Evolutionary conservation across 2,113 vertebrate genomes (phyloP), one percentile per base, ranked within the genome.

Genomic region (Ciconia stormi): DNA sequence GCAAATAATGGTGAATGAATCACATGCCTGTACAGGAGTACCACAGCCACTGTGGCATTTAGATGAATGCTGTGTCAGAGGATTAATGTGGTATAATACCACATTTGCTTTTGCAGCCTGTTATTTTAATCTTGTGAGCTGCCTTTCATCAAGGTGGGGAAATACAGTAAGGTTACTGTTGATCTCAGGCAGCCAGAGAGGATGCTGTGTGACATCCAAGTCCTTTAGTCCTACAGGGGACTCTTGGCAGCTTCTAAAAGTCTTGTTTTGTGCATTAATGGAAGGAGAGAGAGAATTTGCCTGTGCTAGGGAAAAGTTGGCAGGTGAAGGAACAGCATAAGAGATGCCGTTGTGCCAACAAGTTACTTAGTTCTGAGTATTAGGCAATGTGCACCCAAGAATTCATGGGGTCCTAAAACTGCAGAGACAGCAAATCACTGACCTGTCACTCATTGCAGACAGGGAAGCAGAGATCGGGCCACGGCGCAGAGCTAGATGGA

Each of bases 321-420:
- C 62, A 78, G 66, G 74, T 87, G 72, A 92, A 97, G 87, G 87
- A 93, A 44, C 20, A 82, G 95, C 78, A 93, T 70, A 92, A 89
- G 73, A 92, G 78, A 61, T 47, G 77, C 90, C 90, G 16, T 49
- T 70, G 87, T 97, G 97, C 98, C 98, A 98, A 91, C 91, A 97
- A 97, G 96, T 96, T 96, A 98, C 97, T 98, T 98, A 98, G 96
- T 95, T 94, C 85, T 97, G 95, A 96, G 89, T 94, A 92, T 94
- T 87, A 89, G 96, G 96, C 97, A 82, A 25, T 0, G 52, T 27
- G 89, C 67, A 94, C 96, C 97, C 95, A 97, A 95, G 90, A 63
- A 82, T 94, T 92, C 96, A 61, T 36, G 83, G 93, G 93, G 96
- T 94, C 96, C 96, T 85, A 91, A 97, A 98, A 96, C 62, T 92